Evolutionary conservation across 1,140 invertebrate genomes (phyloP).

Genomic region (Physella acuta): DNA sequence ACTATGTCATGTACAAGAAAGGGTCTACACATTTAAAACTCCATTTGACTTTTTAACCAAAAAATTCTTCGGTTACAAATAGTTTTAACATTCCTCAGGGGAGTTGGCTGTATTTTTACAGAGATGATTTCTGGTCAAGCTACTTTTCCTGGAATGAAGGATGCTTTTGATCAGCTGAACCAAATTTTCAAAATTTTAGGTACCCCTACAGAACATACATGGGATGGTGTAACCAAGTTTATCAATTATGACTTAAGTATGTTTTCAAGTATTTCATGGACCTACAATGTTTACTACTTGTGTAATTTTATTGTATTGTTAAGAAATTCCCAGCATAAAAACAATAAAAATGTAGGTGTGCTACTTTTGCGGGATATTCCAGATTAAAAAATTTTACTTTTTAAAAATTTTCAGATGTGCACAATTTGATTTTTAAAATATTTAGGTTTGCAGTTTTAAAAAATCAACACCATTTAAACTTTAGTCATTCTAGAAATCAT

Average conservation of each 20-base stretch:
- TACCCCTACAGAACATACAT: constrained; percentile 87
- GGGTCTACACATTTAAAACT: not conserved
- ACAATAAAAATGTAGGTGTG: too few species aligned
- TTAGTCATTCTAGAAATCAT: too few species aligned
- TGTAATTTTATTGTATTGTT: too few species aligned
- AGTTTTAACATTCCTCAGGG: constrained; percentile 65
- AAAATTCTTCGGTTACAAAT: not conserved
- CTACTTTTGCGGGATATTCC: too few species aligned
- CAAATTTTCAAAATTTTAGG: constrained; percentile 95
- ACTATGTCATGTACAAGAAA: not conserved
- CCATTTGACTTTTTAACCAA: not conserved
- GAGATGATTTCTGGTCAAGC: constrained; percentile 96
- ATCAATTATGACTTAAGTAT: constrained; percentile 74
- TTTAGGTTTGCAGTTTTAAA: too few species aligned
- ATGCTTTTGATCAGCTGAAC: constrained; percentile 92
- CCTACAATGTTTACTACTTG: too few species aligned
- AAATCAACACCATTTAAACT: too few species aligned
- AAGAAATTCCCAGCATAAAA: too few species aligned
- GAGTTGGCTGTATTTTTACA: constrained; percentile 96
- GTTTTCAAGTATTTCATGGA: too few species aligned
- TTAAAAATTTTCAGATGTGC: too few species aligned
- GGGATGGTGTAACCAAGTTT: constrained; percentile 83
- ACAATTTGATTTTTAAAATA: too few species aligned
- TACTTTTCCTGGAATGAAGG: constrained; percentile 91
- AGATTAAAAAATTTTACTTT: too few species aligned